Percentiles rank a stretch among this genome's conserved stretches.
phyloP scores from a whole-genome alignment of 2,797 vertebrate species.

The Brachyrhaphis roseni region DNA sequence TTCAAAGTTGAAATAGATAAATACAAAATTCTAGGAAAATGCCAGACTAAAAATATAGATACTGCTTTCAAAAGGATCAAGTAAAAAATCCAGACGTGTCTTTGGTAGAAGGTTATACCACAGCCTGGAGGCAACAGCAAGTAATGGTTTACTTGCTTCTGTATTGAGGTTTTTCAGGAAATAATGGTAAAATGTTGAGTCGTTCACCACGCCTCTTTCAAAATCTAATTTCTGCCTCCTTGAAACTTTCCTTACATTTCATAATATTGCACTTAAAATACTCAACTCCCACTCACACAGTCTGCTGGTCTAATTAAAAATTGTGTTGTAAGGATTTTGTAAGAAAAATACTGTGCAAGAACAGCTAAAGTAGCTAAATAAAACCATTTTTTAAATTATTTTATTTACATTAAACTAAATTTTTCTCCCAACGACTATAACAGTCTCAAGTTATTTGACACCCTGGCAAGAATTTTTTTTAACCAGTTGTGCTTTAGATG shows the following conservation, averaged over 20 bases:
- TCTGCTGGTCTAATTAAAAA: background rate
- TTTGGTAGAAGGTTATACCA: background rate
- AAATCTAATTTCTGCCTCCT: background rate
- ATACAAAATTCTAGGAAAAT: background rate
- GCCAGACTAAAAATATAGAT: background rate
- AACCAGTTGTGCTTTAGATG: background rate
- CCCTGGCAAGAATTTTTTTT: background rate
- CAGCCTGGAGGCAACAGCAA: background rate
- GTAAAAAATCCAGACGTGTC: background rate
- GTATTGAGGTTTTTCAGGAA: background rate
- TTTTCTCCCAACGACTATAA: background rate
- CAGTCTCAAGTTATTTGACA: background rate
- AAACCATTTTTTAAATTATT: background rate
- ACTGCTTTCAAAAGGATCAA: background rate
- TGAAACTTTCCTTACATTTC: background rate
- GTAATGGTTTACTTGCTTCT: background rate
- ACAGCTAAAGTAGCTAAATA: background rate
- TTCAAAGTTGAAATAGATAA: conserved; percentile 20
- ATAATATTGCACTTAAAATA: background rate
- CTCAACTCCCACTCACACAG: background rate
- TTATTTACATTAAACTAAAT: background rate
- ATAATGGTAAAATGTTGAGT: background rate
- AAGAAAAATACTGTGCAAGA: background rate
- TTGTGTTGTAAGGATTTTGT: background rate
- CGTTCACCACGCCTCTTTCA: background rate